Evolutionary conservation across 2,113 vertebrate species (phyloP).

Genomic region (Mirza zaza): DNA sequence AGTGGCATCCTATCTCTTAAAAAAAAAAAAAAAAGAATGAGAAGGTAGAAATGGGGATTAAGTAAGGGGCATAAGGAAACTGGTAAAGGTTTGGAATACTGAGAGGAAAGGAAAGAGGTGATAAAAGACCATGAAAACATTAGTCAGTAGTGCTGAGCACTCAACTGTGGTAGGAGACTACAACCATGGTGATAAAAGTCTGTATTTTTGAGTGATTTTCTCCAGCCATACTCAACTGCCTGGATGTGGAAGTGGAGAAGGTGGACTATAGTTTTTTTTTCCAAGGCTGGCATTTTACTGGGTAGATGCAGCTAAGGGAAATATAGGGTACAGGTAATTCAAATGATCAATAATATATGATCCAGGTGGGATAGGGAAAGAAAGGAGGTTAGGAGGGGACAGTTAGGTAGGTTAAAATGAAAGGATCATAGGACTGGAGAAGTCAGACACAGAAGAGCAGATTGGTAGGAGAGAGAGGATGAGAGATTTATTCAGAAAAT

Average conservation of each 20-base stretch:
- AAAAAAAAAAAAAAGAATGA: not conserved
- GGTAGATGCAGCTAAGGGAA: not conserved
- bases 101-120: not conserved
- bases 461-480: not conserved
- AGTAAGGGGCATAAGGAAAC: not conserved
- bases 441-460: not conserved
- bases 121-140: not conserved
- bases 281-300: not conserved
- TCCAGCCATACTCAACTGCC: not conserved
- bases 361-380: not conserved
- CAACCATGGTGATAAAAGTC: not conserved
- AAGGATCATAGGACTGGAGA: not conserved
- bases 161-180: not conserved
- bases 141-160: not conserved
- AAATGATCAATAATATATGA: not conserved
- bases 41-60: not conserved
- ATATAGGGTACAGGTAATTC: not conserved
- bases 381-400: not conserved
- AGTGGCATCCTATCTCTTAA: no score
- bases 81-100: not conserved
- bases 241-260: not conserved
- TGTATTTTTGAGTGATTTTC: slow-evolving; percentile 19
- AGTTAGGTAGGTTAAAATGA: not conserved
- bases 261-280: not conserved
- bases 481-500: slow-evolving; percentile 25